phyloP scores from a whole-genome alignment of 2,888 invertebrate species.

The Cheilosia scutellata region DNA sequence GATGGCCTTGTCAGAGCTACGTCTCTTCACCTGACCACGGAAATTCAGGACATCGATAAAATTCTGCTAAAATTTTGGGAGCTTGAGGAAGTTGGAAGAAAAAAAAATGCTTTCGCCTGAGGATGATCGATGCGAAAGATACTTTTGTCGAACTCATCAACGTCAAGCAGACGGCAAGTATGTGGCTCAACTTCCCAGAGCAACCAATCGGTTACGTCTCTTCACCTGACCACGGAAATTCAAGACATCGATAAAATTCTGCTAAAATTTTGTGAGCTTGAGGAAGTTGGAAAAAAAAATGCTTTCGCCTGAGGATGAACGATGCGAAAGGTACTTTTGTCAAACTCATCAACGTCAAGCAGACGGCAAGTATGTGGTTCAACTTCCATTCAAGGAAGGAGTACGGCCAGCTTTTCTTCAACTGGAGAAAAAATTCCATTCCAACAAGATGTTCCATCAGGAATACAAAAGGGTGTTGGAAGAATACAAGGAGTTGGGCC shows the following conservation, averaged over 20 bases:
- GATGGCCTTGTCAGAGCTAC: slow-evolving; percentile 3
- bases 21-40: too few species aligned
- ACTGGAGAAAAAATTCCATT: slow-evolving; percentile 22
- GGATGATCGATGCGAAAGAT: too few species aligned
- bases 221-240: not conserved
- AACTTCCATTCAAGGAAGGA: slow-evolving; percentile 3
- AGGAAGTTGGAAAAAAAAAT: slow-evolving; percentile 12
- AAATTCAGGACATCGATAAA: too few species aligned
- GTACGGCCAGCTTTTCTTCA: slow-evolving; percentile 2
- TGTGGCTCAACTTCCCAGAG: too few species aligned
- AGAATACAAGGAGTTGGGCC: slow-evolving; percentile 15
- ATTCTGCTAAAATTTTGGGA: too few species aligned
- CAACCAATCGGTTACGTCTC: not conserved
- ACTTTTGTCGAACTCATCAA: too few species aligned
- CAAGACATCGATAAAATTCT: not conserved
- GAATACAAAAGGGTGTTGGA: slow-evolving; percentile 57
- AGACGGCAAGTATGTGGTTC: not conserved
- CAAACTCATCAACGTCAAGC: not conserved
- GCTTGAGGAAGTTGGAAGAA: too few species aligned
- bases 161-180: too few species aligned
- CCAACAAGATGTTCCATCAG: slow-evolving; percentile 19
- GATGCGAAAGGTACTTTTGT: not conserved
- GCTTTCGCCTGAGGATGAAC: not conserved
- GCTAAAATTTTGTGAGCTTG: slow-evolving; percentile 5
- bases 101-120: too few species aligned